Percentiles rank a stretch among this genome's conserved stretches.
Evolutionary conservation across 2,113 vertebrate genomes (phyloP).

Genomic region (Brachypteracias leptosomus): DNA sequence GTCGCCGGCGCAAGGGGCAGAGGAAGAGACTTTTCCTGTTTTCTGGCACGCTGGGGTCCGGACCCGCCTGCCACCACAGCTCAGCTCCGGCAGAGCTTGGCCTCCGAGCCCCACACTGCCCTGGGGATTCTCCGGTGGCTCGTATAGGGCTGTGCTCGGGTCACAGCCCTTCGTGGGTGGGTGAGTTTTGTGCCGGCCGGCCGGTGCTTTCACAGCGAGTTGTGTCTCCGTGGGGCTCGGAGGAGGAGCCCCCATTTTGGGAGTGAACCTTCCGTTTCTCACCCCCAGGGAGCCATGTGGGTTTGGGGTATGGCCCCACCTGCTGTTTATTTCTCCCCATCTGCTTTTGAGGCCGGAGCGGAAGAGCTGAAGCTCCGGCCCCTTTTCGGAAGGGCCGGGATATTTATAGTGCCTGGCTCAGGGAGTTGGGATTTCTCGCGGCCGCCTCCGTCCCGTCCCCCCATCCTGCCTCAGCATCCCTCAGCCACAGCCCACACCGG

Average conservation of each 20-base stretch:
- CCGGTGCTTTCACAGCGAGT: rapidly evolving
- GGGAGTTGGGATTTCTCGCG: slow-evolving; percentile 3
- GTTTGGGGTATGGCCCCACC: background rate
- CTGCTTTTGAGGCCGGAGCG: background rate
- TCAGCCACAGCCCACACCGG: background rate
- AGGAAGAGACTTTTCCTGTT: slow-evolving; percentile 35
- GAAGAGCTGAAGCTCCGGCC: slow-evolving; percentile 41
- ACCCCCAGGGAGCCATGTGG: rapidly evolving
- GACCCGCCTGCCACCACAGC: background rate
- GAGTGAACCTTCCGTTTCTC: background rate
- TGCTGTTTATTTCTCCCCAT: background rate
- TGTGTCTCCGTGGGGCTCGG: rapidly evolving
- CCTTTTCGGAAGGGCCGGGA: background rate
- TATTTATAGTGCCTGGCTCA: slow-evolving; percentile 35
- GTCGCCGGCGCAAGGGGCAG: background rate
- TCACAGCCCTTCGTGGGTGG: background rate
- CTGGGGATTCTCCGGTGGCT: background rate
- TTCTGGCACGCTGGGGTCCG: background rate
- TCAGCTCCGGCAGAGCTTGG: background rate
- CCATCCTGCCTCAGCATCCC: background rate
- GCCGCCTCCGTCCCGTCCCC: background rate
- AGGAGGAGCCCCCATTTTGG: background rate
- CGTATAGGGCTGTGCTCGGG: background rate
- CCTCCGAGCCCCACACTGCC: rapidly evolving
- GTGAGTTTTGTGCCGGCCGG: background rate